Percentiles rank a stretch among this genome's conserved stretches.
Conservation (phyloP, 2,797 vertebrate species). For the Naso thynnoides region DNA sequence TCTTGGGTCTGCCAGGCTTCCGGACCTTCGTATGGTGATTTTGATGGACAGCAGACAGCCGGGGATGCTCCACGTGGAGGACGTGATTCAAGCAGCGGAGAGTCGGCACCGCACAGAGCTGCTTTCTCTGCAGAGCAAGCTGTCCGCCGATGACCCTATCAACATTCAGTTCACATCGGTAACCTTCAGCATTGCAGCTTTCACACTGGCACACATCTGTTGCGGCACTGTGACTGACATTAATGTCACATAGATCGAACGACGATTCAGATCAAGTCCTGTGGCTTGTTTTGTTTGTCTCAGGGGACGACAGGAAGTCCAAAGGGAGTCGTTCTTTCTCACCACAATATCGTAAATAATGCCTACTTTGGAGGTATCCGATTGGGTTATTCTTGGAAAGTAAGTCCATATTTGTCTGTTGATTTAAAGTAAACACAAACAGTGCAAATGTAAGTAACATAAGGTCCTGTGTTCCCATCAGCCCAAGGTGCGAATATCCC, state of each 20-base stretch:
- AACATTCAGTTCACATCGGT: constrained; percentile 97
- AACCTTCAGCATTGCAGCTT: constrained; percentile 36
- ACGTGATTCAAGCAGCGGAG: constrained; percentile 88
- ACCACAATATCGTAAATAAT: constrained; percentile 89
- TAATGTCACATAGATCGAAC: not conserved
- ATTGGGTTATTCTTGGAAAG: constrained; percentile 72
- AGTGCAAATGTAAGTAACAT: not conserved
- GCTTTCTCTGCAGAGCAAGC: constrained; percentile 80
- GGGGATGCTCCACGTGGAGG: constrained; percentile 87
- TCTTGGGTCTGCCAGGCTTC: constrained; percentile 81
- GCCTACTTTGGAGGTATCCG: constrained; percentile 81
- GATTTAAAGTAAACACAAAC: not conserved
- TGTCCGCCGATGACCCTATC: constrained; percentile 88
- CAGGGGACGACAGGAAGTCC: constrained; percentile 93
- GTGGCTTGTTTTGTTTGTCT: constrained; percentile 28
- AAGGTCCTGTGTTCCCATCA: constrained; percentile 25
- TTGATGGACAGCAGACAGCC: constrained; percentile 85
- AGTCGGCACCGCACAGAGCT: constrained; percentile 82
- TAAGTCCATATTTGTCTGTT: constrained; percentile 61
- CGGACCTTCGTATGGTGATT: constrained; percentile 88
- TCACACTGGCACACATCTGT: not conserved
- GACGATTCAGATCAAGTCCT: not conserved
- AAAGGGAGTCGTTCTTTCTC: constrained; percentile 88
- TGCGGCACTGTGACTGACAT: not conserved
- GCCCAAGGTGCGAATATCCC: constrained; percentile 74